A percentile compares a stretch with the other conserved stretches of the same genome.
Conservation (phyloP, 2,888 invertebrate genomes). For the Rotaria sp. region DNA sequence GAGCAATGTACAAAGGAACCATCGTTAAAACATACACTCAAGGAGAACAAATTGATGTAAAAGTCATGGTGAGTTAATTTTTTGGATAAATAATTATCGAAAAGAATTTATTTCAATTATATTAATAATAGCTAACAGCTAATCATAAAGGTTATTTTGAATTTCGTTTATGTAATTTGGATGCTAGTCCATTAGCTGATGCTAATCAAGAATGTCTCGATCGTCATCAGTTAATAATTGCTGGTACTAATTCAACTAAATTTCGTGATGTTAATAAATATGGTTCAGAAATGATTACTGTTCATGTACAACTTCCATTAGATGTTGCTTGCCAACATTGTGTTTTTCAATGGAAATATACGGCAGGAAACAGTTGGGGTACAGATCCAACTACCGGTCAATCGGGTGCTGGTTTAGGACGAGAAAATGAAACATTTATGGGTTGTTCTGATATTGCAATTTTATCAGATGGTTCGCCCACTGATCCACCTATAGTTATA, state of each 20-base stretch:
- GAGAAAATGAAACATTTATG: slow-evolving; percentile 8
- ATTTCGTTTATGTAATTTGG: slow-evolving; percentile 36
- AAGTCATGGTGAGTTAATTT: not conserved
- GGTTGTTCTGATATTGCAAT: not conserved
- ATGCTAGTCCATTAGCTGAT: slow-evolving; percentile 22
- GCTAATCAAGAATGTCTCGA: slow-evolving; percentile 32
- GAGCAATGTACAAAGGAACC: slow-evolving; percentile 26
- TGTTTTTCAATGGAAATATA: slow-evolving; percentile 39
- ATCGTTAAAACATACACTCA: slow-evolving; percentile 26
- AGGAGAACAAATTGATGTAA: slow-evolving; percentile 31
- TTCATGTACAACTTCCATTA: slow-evolving; percentile 4
- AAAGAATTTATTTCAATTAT: not conserved
- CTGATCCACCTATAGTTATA: too few relatives aligned
- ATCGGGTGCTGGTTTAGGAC: not conserved
- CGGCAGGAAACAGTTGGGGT: slow-evolving; percentile 37
- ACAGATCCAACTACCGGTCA: not conserved
- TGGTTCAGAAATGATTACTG: not conserved
- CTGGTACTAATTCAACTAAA: slow-evolving; percentile 11
- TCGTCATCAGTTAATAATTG: not conserved
- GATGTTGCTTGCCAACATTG: slow-evolving; percentile 34
- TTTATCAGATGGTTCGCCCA: too few relatives aligned
- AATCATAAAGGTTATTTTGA: slow-evolving; percentile 38
- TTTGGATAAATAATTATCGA: not conserved
- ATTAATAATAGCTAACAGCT: slow-evolving; percentile 13
- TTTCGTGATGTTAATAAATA: not conserved